phyloP scores from a whole-genome alignment of 2,888 invertebrate genomes.

The Tupiocoris notatus region DNA sequence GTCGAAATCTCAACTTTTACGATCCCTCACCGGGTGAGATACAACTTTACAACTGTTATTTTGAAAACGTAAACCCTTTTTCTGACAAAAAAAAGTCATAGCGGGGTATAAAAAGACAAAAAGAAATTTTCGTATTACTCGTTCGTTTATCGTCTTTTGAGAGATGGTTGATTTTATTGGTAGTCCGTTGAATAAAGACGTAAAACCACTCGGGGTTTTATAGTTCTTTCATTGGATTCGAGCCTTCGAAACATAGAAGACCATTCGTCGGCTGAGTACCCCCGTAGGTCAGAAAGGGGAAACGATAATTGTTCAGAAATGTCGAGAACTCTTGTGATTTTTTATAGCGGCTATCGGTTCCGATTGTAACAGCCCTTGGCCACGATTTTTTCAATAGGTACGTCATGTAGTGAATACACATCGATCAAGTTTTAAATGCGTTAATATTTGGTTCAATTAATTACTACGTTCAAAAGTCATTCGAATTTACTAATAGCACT shows the following conservation, averaged over 20 bases:
- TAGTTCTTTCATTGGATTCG: neutral
- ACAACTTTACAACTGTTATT: conserved; percentile 30
- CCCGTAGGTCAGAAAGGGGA: neutral
- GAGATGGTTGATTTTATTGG: conserved; percentile 5
- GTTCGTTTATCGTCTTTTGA: neutral
- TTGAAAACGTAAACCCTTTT: neutral
- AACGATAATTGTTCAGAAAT: neutral
- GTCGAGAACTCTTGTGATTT: neutral
- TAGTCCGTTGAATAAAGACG: conserved; percentile 2
- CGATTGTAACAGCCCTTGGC: neutral
- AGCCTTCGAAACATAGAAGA: too few relatives aligned
- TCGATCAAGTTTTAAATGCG: too few relatives aligned
- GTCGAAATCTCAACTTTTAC: conserved; percentile 1
- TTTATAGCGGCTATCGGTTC: neutral
- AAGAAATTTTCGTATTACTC: neutral
- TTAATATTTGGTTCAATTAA: too few relatives aligned
- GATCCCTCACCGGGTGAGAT: conserved; percentile 2
- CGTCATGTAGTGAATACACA: too few relatives aligned
- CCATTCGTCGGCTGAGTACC: neutral
- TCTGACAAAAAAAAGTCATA: neutral
- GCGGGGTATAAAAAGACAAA: neutral
- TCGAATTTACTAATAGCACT: too few relatives aligned
- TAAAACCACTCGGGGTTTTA: neutral
- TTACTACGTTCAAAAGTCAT: too few relatives aligned
- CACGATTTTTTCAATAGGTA: too few relatives aligned